Percentiles rank a stretch among this genome's conserved stretches.
Evolutionary conservation across 2,113 vertebrate species (phyloP).

Genomic region (Oryzias javanicus): DNA sequence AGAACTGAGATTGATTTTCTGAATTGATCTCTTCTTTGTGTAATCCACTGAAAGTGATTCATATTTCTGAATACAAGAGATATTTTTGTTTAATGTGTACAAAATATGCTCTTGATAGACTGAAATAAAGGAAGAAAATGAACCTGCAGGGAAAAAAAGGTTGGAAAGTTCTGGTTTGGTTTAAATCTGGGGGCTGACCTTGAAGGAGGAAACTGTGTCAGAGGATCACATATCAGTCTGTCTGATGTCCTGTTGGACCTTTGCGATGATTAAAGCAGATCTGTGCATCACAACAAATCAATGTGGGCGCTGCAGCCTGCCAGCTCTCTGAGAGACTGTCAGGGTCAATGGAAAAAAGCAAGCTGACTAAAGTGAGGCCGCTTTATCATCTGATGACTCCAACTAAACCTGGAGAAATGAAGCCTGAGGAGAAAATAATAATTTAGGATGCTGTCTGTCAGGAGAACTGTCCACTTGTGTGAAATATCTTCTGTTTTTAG

Average conservation of each 20-base stretch:
- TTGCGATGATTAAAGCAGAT: slow-evolving; percentile 58
- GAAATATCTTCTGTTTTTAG: background rate
- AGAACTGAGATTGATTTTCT: slow-evolving; percentile 21
- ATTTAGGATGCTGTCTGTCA: slow-evolving; percentile 1
- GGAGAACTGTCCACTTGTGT: background rate
- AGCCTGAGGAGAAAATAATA: slow-evolving; percentile 12
- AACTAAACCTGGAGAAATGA: slow-evolving; percentile 13
- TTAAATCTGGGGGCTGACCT: slow-evolving; percentile 17
- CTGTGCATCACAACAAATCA: slow-evolving; percentile 52
- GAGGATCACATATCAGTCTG: slow-evolving; percentile 51
- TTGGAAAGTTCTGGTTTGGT: background rate
- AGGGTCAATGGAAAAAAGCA: slow-evolving; percentile 20
- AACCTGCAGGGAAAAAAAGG: background rate
- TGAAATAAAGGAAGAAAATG: background rate
- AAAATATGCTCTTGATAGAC: too few relatives aligned
- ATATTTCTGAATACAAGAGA: background rate
- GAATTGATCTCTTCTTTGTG: background rate
- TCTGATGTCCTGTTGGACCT: slow-evolving; percentile 60
- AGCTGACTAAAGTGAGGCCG: slow-evolving; percentile 3
- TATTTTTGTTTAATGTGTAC: too few relatives aligned
- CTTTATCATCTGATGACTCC: slow-evolving; percentile 18
- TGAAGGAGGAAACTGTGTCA: slow-evolving; percentile 11
- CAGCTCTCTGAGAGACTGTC: slow-evolving; percentile 13
- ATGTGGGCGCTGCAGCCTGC: slow-evolving; percentile 31
- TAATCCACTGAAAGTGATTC: background rate